Evolutionary conservation across 2,113 vertebrate genomes (phyloP).

Genomic region (Sorex araneus): DNA sequence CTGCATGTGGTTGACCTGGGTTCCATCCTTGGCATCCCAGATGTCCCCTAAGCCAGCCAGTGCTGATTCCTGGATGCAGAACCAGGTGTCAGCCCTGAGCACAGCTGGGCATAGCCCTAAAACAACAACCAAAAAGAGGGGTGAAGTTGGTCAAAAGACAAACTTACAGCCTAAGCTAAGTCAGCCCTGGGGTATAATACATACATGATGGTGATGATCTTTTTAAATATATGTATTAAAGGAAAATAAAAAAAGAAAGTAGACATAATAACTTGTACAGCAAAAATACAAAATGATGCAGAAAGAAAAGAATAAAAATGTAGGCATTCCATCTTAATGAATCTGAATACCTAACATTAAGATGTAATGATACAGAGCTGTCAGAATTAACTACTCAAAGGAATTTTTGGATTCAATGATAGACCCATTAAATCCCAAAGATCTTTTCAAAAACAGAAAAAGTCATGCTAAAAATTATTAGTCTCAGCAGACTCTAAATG

Average conservation of each 20-base stretch:
- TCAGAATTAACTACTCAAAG: not conserved
- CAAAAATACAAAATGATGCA: constrained; percentile 8
- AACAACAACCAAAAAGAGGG: not conserved
- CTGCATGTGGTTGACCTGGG: no score
- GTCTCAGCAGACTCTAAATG: not conserved
- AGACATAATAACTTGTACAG: not conserved
- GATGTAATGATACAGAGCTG: not conserved
- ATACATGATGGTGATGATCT: not conserved
- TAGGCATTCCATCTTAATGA: not conserved
- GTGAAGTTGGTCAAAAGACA: not conserved
- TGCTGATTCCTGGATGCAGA: no score
- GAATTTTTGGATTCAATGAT: constrained; percentile 10
- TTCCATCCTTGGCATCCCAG: no score
- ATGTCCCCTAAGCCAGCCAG: no score
- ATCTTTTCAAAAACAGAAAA: constrained; percentile 14
- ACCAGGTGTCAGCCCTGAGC: no score
- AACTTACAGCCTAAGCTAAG: not conserved
- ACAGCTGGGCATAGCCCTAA: no score
- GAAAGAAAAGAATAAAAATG: constrained; percentile 59
- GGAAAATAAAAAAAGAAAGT: not conserved
- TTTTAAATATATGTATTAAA: not conserved
- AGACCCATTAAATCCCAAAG: not conserved
- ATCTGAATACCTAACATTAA: constrained; percentile 24
- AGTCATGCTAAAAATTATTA: constrained; percentile 11
- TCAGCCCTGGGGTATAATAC: not conserved